Evolutionary conservation across 2,113 vertebrate species (phyloP), one percentile per base, ranked within the genome.

Genomic region (Dendrocopos noguchii): DNA sequence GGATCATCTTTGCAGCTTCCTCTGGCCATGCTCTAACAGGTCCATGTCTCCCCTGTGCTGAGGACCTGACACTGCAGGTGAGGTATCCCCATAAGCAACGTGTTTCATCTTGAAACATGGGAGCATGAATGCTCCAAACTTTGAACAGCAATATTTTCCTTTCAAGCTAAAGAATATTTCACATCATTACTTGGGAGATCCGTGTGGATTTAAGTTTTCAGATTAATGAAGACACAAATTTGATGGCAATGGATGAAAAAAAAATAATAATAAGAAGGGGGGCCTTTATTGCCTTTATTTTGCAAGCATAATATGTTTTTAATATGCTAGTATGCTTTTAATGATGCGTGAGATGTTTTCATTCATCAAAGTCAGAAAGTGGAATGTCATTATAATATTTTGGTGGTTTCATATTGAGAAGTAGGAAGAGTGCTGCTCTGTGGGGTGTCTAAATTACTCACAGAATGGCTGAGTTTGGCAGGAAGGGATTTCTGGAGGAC

Each of bases 241-340:
- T 75, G n/a, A 90, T 71, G 72, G 66, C 84, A 87, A 57, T 16
- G n/a, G 60, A 87, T 87, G 44, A 88, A 81, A 91, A 44, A 46
- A 91, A 71, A 39, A 39, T 36, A 39, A 39, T 39, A 39, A 39
- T 10, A 39, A 39, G 39, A 39, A 39, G 39, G 39, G 39, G 39
- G 39, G 39, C 39, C 39, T 39, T 39, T 39, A 39, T 39, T 39
- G 20, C 72, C 71, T 82, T 90, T 89, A 77, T 87, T 88, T 95
- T 92, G 85, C 53, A 92, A 90, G 75, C n/a, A 39, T 94, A 89
- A 92, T 60, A 71, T 59, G 66, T 14, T 80, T 95, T 88, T 93
- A 85, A 87, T 84, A 74, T 6, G 15, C 75, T 91, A 44, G 52
- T 65, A 44, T 53, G 79, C 47, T 82, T 65, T 59, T 82, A 76